These are phyloP conservation scores for Eumaeus atala DNA, from an alignment of 1,140 invertebrate species.

Conservation along the genomic window DNA sequence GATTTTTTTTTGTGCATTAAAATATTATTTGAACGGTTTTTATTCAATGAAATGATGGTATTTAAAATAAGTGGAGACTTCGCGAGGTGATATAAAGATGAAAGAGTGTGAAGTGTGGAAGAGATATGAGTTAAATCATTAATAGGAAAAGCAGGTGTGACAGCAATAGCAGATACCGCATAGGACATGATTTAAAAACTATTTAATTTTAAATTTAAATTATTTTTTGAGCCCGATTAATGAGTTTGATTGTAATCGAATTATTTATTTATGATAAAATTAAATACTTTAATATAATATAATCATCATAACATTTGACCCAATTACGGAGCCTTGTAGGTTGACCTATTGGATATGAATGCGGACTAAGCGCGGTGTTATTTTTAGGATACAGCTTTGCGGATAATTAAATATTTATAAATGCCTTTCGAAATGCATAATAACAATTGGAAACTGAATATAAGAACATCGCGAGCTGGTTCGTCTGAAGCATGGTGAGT, in stretches of 20 bases:
- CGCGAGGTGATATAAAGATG: constrained; percentile 48
- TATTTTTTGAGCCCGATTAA: constrained; percentile 14
- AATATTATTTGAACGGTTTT: constrained; percentile 19
- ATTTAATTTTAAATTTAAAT: constrained; percentile 22
- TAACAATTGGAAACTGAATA: constrained; percentile 38
- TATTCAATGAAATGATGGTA: constrained; percentile 54
- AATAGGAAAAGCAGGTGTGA: constrained; percentile 60
- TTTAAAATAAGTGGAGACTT: constrained; percentile 30
- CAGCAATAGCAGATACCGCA: constrained; percentile 53
- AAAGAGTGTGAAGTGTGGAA: constrained; percentile 37
- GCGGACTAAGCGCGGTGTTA: constrained; percentile 66
- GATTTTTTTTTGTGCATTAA: constrained; percentile 24
- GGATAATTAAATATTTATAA: constrained; percentile 73
- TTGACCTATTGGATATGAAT: constrained; percentile 68
- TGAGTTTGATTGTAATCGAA: constrained; percentile 18
- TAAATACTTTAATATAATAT: constrained; percentile 22
- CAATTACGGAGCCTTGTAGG: constrained; percentile 61
- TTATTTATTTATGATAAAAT: constrained; percentile 12
- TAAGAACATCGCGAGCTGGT: constrained; percentile 35
- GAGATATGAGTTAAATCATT: constrained; percentile 38
- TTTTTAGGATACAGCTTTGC: constrained; percentile 71
- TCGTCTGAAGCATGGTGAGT: constrained; percentile 44
- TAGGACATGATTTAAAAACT: constrained; percentile 32
- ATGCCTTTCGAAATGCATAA: constrained; percentile 49
- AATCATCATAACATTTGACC: constrained; percentile 60